A percentile compares a stretch with the other conserved stretches of the same genome.
phyloP scores from a whole-genome alignment of 2,888 invertebrate species.

The Xestia c-nigrum region DNA sequence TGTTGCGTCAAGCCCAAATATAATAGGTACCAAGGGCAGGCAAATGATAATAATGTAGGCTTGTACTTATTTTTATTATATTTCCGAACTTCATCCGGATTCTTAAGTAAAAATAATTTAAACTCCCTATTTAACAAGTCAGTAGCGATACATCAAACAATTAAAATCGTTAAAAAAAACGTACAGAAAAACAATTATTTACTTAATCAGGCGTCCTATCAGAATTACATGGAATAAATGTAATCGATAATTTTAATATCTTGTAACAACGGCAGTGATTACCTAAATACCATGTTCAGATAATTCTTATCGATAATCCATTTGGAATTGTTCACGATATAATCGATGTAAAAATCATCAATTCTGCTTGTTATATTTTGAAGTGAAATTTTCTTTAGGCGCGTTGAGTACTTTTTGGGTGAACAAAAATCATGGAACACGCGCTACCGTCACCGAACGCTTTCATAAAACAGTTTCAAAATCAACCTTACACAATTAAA shows the following conservation, averaged over 20 bases:
- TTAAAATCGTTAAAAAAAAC: slow-evolving; percentile 15
- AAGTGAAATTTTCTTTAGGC: too few relatives aligned
- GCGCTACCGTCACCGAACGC: too few relatives aligned
- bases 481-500: too few relatives aligned
- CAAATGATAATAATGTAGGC: too few relatives aligned
- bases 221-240: slow-evolving; percentile 69
- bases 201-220: slow-evolving; percentile 57
- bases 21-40: too few relatives aligned
- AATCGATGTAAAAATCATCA: slow-evolving; percentile 58
- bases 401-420: too few relatives aligned
- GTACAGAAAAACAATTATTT: slow-evolving; percentile 30
- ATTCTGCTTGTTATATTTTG: slow-evolving; percentile 16
- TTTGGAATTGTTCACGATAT: slow-evolving; percentile 69
- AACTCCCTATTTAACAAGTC: not conserved
- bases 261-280: slow-evolving; percentile 83
- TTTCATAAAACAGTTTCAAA: too few relatives aligned
- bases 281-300: slow-evolving; percentile 78
- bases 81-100: not conserved
- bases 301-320: slow-evolving; percentile 76
- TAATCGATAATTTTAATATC: slow-evolving; percentile 76
- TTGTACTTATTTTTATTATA: not conserved
- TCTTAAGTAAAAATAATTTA: not conserved
- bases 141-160: slow-evolving; percentile 25
- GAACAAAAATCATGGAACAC: too few relatives aligned
- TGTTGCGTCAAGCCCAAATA: too few relatives aligned